Conservation (phyloP, 2,888 invertebrate species). For the Baccha elongata region DNA sequence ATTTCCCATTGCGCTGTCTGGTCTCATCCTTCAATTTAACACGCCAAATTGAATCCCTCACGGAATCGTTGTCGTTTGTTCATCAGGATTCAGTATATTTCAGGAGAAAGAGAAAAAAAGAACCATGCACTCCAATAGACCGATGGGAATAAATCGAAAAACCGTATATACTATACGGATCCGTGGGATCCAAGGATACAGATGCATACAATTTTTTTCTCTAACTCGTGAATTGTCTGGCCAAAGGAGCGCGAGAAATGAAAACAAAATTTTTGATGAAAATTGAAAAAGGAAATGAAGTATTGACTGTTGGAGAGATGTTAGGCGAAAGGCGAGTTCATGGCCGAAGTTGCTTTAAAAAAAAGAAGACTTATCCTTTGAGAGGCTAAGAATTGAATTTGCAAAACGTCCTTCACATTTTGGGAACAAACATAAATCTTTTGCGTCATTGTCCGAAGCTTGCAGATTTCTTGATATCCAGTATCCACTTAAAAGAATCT, state of each 20-base stretch:
- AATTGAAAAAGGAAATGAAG: constrained; percentile 76
- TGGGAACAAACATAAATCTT: constrained; percentile 55
- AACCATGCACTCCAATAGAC: constrained; percentile 21
- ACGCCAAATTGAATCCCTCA: constrained; percentile 67
- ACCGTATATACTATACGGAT: constrained; percentile 27
- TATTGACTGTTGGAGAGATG: constrained; percentile 63
- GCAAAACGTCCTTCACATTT: constrained; percentile 48
- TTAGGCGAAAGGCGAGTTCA: constrained; percentile 29
- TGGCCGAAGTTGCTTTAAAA: not conserved
- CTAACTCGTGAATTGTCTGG: not conserved
- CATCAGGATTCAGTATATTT: constrained; percentile 13
- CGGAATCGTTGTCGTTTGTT: constrained; percentile 29
- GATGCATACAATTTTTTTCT: constrained; percentile 37
- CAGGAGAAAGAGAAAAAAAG: constrained; percentile 25
- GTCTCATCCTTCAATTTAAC: constrained; percentile 70
- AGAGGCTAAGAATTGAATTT: constrained; percentile 63
- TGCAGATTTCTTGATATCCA: no score
- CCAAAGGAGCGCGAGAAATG: constrained; percentile 55
- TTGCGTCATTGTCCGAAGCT: constrained; percentile 47
- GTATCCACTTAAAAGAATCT: no score
- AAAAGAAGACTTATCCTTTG: constrained; percentile 9
- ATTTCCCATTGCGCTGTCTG: constrained; percentile 68
- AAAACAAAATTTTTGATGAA: constrained; percentile 75
- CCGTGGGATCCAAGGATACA: constrained; percentile 9
- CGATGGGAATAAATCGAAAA: constrained; percentile 62